Conservation (phyloP, 1,140 invertebrate species). For the Lepidurus packardi region DNA sequence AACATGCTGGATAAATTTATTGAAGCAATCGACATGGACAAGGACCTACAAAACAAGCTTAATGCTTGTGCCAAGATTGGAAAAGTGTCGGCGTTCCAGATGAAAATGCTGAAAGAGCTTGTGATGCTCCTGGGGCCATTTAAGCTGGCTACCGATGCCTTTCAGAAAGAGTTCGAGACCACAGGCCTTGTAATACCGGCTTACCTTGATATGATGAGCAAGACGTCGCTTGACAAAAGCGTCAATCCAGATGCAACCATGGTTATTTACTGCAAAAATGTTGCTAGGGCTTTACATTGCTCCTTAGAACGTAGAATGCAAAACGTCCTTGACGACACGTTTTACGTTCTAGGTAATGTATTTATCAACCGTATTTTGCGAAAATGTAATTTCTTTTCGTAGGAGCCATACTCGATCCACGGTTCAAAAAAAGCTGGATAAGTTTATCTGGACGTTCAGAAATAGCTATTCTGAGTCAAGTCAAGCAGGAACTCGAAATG, state of each 20-base stretch:
- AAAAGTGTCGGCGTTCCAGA: background rate
- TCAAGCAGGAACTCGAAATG: background rate
- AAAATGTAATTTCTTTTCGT: background rate
- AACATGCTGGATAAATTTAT: background rate
- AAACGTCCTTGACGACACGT: background rate
- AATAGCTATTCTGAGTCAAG: background rate
- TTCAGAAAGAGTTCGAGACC: background rate
- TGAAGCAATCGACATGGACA: background rate
- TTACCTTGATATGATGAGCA: background rate
- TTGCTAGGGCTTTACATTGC: background rate
- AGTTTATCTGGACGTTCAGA: background rate
- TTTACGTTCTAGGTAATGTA: background rate
- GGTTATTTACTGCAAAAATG: background rate
- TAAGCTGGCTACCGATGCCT: background rate
- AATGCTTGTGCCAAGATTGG: background rate
- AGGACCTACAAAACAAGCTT: background rate
- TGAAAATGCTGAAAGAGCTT: background rate
- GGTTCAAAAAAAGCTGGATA: background rate
- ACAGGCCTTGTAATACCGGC: slow-evolving; percentile 11
- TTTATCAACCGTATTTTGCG: background rate
- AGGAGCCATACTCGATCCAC: background rate
- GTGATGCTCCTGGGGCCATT: background rate
- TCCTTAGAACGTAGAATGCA: background rate
- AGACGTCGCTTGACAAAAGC: background rate
- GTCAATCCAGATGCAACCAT: background rate